Evolutionary conservation across 2,797 vertebrate genomes (phyloP).

Genomic region (Anguilla megastoma): DNA sequence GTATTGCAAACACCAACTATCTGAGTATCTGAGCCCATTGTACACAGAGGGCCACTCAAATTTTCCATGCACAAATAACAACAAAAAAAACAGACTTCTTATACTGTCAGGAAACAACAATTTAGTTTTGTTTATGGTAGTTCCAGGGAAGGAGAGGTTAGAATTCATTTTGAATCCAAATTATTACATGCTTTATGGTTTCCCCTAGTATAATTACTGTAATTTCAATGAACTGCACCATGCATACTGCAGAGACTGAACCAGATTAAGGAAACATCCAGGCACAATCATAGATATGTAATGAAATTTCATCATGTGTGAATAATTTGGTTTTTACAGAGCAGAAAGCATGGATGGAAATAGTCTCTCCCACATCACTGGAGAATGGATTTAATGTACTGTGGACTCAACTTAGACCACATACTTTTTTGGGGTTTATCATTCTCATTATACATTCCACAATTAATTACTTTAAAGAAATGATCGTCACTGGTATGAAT

Average conservation of each 20-base stretch:
- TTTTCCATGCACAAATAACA: neutral
- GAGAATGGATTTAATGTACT: neutral
- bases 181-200: slow-evolving; percentile 8
- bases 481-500: no score
- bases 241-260: neutral
- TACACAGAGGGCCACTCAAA: neutral
- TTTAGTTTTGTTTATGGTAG: neutral
- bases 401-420: neutral
- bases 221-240: neutral
- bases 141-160: neutral
- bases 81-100: neutral
- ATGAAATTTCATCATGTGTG: neutral
- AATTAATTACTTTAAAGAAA: no score
- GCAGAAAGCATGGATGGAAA: neutral
- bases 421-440: neutral
- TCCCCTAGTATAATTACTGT: neutral
- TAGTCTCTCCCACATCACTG: neutral
- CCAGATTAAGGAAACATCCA: neutral
- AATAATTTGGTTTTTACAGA: neutral
- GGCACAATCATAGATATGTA: neutral
- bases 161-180: neutral
- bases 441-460: neutral
- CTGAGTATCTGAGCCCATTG: neutral
- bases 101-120: slow-evolving; percentile 4
- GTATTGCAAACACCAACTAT: neutral